Evolutionary conservation across 2,797 vertebrate species (phyloP).

Genomic region (Alcedo quadribrachys): DNA sequence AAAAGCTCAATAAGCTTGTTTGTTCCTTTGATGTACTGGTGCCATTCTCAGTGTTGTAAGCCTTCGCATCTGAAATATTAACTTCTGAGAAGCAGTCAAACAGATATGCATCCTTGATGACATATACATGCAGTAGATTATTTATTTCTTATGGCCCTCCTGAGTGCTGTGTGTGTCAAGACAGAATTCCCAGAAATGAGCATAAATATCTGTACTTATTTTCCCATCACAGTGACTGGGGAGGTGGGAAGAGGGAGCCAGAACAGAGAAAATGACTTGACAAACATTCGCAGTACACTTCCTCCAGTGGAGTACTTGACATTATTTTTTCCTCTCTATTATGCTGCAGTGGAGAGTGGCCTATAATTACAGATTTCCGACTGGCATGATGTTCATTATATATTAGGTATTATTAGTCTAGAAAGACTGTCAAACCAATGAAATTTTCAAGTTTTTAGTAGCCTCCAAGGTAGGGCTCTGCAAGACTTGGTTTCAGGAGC

Average conservation of each 20-base stretch:
- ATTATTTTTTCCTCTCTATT: conserved; percentile 39
- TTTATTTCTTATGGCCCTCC: conserved; percentile 36
- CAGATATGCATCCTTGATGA: neutral
- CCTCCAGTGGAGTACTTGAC: neutral
- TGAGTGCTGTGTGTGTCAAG: conserved; percentile 25
- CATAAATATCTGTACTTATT: conserved; percentile 64
- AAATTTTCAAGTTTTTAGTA: conserved; percentile 29
- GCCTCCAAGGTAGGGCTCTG: conserved; percentile 38
- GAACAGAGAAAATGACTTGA: conserved; percentile 52
- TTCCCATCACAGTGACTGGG: conserved; percentile 42
- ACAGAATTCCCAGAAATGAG: conserved; percentile 12
- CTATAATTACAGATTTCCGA: conserved; percentile 71
- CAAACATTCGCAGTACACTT: conserved; percentile 13
- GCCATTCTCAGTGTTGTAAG: neutral
- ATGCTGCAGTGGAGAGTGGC: conserved; percentile 48
- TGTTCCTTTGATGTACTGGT: neutral
- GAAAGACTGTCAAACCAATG: conserved; percentile 47
- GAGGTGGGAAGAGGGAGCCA: conserved; percentile 27
- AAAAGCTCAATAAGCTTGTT: neutral
- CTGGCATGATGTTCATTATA: conserved; percentile 61
- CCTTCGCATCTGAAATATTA: neutral
- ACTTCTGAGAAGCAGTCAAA: conserved; percentile 9
- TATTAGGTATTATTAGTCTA: conserved; percentile 24
- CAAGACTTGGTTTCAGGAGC: conserved; percentile 27
- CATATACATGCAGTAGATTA: neutral